Conservation (phyloP, 1,140 invertebrate species). For the Polyergus mexicanus region DNA sequence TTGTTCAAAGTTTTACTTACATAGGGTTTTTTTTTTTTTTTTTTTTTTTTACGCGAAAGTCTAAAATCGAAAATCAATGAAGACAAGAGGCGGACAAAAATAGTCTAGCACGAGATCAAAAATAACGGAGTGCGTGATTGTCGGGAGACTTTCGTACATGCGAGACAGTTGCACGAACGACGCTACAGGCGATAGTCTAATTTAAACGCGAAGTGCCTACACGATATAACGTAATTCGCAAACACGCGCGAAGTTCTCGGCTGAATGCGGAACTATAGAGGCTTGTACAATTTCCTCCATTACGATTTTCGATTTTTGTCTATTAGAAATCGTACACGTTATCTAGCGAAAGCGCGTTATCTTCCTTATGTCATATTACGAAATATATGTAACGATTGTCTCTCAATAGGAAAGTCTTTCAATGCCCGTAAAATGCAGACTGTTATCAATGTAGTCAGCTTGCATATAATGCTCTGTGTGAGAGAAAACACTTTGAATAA, state of each 20-base stretch:
- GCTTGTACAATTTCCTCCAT: background rate
- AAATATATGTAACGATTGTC: background rate
- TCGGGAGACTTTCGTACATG: slow-evolving; percentile 17
- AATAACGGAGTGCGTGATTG: slow-evolving; percentile 23
- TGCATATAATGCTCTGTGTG: background rate
- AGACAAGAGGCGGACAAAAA: background rate
- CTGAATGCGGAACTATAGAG: background rate
- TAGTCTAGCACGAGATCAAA: slow-evolving; percentile 35
- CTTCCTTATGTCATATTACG: background rate
- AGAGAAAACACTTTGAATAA: slow-evolving; percentile 6
- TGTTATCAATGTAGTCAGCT: slow-evolving; percentile 22
- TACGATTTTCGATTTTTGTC: background rate
- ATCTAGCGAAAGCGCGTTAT: background rate
- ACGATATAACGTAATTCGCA: background rate
- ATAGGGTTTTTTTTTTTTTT: too few relatives aligned
- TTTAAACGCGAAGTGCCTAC: slow-evolving; percentile 48
- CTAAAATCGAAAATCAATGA: too few relatives aligned
- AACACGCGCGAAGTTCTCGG: background rate
- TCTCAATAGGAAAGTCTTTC: background rate
- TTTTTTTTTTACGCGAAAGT: too few relatives aligned
- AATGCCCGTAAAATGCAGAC: slow-evolving; percentile 10
- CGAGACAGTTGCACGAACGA: slow-evolving; percentile 47
- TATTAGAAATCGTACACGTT: slow-evolving; percentile 24
- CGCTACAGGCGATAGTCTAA: slow-evolving; percentile 43
- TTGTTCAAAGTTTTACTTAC: background rate